These are phyloP conservation scores for Caenorhabditis panamensis DNA, from an alignment of 2,888 invertebrate species.

Conservation along the genomic window DNA sequence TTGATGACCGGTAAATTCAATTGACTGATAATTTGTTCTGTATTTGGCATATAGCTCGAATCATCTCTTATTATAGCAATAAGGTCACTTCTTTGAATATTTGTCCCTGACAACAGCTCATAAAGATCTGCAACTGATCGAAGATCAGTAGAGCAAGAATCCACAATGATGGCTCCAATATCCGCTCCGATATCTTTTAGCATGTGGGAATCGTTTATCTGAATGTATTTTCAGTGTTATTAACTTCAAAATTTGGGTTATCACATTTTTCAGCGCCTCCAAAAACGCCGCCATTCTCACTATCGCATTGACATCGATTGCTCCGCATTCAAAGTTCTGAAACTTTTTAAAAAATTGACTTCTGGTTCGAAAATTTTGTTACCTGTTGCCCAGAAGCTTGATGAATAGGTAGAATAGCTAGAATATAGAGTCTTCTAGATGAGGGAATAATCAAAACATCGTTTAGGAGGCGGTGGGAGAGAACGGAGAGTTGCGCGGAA, in stretches of 20 bases:
- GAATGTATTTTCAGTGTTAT: background rate
- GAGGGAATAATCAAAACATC: slow-evolving; percentile 77
- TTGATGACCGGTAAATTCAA: slow-evolving; percentile 74
- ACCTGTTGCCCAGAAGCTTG: slow-evolving; percentile 70
- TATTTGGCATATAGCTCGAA: slow-evolving; percentile 73
- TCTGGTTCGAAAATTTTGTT: too few relatives aligned
- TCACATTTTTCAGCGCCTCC: slow-evolving; percentile 72
- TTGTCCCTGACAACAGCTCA: slow-evolving; percentile 76
- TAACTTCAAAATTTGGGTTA: background rate
- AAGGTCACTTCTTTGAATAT: slow-evolving; percentile 75
- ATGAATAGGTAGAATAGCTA: slow-evolving; percentile 75
- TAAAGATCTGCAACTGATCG: slow-evolving; percentile 78
- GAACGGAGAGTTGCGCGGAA: slow-evolving; percentile 70
- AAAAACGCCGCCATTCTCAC: slow-evolving; percentile 75
- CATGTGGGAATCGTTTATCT: slow-evolving; percentile 55
- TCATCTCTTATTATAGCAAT: slow-evolving; percentile 78
- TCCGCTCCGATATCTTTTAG: slow-evolving; percentile 72
- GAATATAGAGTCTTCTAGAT: slow-evolving; percentile 71
- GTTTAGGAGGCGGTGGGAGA: slow-evolving; percentile 75
- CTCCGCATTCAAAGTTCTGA: slow-evolving; percentile 76
- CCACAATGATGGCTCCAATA: slow-evolving; percentile 76
- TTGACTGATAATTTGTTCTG: slow-evolving; percentile 72
- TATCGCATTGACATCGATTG: slow-evolving; percentile 76
- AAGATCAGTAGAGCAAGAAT: slow-evolving; percentile 76
- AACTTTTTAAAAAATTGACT: slow-evolving; percentile 10